A percentile compares a stretch with the other conserved stretches of the same genome.
Conservation (phyloP, 1,140 invertebrate species). For the Pseudomyrmex flavicornis region DNA sequence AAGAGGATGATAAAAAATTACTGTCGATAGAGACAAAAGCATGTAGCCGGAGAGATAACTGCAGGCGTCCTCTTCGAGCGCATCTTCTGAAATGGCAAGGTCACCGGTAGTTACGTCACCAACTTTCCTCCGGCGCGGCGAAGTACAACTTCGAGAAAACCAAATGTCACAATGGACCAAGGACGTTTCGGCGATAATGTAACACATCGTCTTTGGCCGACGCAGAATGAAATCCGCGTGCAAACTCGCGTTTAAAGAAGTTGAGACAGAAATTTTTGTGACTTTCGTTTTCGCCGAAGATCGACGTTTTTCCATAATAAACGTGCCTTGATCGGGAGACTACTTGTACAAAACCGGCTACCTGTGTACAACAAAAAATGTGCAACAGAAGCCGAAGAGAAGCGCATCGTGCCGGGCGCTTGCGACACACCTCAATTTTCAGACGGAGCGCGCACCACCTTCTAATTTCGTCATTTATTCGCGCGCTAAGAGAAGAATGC, state of each 20-base stretch:
- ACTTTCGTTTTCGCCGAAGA: slow-evolving; percentile 55
- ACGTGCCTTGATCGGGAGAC: neutral
- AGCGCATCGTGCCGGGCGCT: too few relatives aligned
- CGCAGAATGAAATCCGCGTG: slow-evolving; percentile 40
- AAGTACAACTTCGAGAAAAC: slow-evolving; percentile 74
- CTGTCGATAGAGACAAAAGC: neutral
- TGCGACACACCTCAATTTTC: too few relatives aligned
- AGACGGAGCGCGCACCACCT: too few relatives aligned
- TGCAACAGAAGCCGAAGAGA: neutral
- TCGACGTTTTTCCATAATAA: neutral
- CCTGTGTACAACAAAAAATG: neutral
- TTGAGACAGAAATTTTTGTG: slow-evolving; percentile 6
- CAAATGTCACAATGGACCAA: slow-evolving; percentile 83
- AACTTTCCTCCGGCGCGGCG: slow-evolving; percentile 65
- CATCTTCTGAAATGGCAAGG: slow-evolving; percentile 83
- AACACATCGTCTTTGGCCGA: slow-evolving; percentile 52
- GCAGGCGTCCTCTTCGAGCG: slow-evolving; percentile 56
- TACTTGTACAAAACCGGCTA: too few relatives aligned
- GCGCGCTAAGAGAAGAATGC: too few relatives aligned
- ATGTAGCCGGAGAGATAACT: slow-evolving; percentile 38
- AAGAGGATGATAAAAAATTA: neutral
- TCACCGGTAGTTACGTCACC: slow-evolving; percentile 79
- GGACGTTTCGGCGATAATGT: slow-evolving; percentile 68
- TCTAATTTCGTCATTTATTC: too few relatives aligned
- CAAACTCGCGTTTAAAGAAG: slow-evolving; percentile 6